These are phyloP conservation scores for Drosophila simulans DNA, from an alignment of 1,140 invertebrate species.

Conservation along the genomic window DNA sequence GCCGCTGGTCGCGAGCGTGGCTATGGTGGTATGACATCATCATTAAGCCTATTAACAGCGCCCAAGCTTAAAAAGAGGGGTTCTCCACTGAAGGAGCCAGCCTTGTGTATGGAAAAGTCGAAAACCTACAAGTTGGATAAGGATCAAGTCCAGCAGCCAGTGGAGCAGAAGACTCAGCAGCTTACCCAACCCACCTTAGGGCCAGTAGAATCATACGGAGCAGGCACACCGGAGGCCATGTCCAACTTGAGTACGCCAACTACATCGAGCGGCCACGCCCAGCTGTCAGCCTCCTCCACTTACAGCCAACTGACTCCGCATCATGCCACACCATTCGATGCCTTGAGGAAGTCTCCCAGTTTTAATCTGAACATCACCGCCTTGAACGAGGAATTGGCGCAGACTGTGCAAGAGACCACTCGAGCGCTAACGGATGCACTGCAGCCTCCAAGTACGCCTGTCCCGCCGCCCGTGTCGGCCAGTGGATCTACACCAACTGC, in stretches of 20 bases:
- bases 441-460: conserved; percentile 58
- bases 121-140: conserved; percentile 53
- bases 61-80: conserved; percentile 70
- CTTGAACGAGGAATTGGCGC: conserved; percentile 75
- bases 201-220: not conserved
- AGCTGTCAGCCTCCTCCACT: not conserved
- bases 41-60: not conserved
- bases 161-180: conserved; percentile 16
- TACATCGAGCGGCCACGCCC: not conserved
- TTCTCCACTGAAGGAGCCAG: conserved; percentile 77
- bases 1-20: conserved; percentile 8
- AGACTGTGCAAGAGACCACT: conserved; percentile 80
- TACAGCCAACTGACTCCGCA: conserved; percentile 21
- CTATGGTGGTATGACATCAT: not conserved
- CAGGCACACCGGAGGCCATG: not conserved
- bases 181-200: conserved; percentile 17
- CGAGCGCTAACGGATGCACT: conserved; percentile 72
- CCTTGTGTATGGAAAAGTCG: conserved; percentile 43
- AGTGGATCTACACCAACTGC: not conserved
- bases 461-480: conserved; percentile 7
- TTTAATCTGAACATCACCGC: conserved; percentile 81
- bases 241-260: not conserved
- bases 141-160: conserved; percentile 18
- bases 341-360: conserved; percentile 80
- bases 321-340: conserved; percentile 70